phyloP scores from a whole-genome alignment of 2,888 invertebrate species.

The Lasiommata megera region DNA sequence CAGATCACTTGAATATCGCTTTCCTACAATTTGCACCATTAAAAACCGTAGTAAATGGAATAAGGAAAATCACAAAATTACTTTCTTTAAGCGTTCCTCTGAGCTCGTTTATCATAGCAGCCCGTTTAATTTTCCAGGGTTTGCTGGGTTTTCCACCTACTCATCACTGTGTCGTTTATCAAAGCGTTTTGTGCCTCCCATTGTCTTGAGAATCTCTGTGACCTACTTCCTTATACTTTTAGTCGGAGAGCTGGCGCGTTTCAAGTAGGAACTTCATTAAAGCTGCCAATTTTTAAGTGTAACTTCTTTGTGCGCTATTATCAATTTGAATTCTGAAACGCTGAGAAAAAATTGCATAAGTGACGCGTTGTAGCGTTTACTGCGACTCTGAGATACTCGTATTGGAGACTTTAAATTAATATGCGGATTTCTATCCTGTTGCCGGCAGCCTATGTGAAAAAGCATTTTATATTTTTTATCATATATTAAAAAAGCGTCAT shows the following conservation, averaged over 20 bases:
- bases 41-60: conserved; percentile 17
- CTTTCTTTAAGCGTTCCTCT: conserved; percentile 12
- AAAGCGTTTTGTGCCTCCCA: conserved; percentile 47
- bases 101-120: conserved; percentile 53
- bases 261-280: not conserved
- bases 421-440: no score
- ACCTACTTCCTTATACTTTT: conserved; percentile 45
- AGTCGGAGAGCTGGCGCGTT: not conserved
- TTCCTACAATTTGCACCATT: not conserved
- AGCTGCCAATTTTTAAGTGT: not conserved
- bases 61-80: conserved; percentile 20
- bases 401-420: no score
- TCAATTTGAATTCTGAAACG: no score
- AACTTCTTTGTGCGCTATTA: not conserved
- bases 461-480: no score
- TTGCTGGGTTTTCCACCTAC: conserved; percentile 47
- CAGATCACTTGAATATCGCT: not conserved
- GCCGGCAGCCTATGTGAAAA: no score
- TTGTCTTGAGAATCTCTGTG: conserved; percentile 60
- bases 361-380: no score
- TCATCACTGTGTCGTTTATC: conserved; percentile 67
- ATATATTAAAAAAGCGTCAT: no score
- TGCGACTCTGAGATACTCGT: no score
- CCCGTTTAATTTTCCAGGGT: conserved; percentile 59
- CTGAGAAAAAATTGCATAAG: no score